Conservation (phyloP, 2,888 invertebrate genomes). For the Acronicta alni region DNA sequence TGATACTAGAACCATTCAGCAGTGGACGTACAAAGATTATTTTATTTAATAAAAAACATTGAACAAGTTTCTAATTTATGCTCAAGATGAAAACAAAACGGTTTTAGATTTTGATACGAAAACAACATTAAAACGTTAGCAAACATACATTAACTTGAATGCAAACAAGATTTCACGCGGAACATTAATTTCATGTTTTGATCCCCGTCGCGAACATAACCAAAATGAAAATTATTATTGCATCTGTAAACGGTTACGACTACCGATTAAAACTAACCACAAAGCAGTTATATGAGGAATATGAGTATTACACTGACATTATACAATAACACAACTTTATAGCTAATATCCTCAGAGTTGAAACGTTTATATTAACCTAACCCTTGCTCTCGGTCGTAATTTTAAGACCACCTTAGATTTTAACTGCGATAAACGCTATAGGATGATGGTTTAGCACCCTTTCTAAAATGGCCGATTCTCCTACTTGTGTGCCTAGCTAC, state of each 20-base stretch:
- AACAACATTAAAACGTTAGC: conserved; percentile 63
- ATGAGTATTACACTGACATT: conserved; percentile 49
- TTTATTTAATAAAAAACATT: background rate
- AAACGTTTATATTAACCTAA: conserved; percentile 70
- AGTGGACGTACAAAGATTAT: no score
- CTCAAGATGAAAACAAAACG: background rate
- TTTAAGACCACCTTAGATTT: conserved; percentile 70
- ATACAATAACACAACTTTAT: conserved; percentile 62
- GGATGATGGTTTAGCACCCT: conserved; percentile 66
- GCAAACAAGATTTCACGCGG: conserved; percentile 67
- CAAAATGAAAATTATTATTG: conserved; percentile 85
- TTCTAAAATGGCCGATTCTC: conserved; percentile 73
- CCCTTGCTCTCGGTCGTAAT: conserved; percentile 70
- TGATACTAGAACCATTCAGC: no score
- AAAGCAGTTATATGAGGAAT: conserved; percentile 59
- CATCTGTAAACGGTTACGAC: conserved; percentile 85
- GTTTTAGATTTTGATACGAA: conserved; percentile 67
- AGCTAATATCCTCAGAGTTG: conserved; percentile 68
- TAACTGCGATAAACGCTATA: conserved; percentile 64
- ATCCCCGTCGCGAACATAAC: conserved; percentile 72
- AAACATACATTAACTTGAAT: conserved; percentile 68
- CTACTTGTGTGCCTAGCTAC: conserved; percentile 54
- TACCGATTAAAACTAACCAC: conserved; percentile 83
- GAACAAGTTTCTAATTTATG: background rate
- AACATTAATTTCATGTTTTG: conserved; percentile 79